Evolutionary conservation across 2,113 vertebrate species (phyloP).

Genomic region (Archocentrus centrarchus): DNA sequence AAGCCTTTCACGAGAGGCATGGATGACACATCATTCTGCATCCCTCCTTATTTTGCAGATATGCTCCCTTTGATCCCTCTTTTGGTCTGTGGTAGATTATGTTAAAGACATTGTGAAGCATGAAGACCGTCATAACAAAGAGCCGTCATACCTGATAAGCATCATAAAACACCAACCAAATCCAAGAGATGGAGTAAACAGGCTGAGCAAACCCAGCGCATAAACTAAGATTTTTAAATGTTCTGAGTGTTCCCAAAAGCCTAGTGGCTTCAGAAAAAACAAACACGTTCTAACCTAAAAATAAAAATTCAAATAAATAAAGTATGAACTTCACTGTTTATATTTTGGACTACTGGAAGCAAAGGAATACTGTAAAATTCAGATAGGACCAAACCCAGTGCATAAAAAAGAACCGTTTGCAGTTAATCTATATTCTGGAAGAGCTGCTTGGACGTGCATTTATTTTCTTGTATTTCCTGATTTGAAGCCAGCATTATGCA

Average conservation of each 20-base stretch:
- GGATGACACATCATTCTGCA: conserved; percentile 43
- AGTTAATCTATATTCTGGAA: conserved; percentile 45
- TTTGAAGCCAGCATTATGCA: conserved; percentile 51
- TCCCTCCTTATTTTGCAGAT: conserved; percentile 44
- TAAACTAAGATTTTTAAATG: conserved; percentile 39
- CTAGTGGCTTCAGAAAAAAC: background rate
- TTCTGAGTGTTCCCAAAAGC: conserved; percentile 3
- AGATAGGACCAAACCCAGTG: conserved; percentile 1
- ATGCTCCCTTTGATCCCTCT: conserved; percentile 73
- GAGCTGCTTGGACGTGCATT: conserved; percentile 37
- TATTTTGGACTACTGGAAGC: conserved; percentile 13
- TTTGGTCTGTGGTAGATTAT: conserved; percentile 63
- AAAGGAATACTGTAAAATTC: conserved; percentile 24
- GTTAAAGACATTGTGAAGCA: conserved; percentile 68
- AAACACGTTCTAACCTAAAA: conserved; percentile 17
- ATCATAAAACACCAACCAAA: conserved; percentile 60
- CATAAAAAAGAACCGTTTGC: conserved; percentile 25
- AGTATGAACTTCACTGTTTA: conserved; percentile 10
- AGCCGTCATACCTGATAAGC: conserved; percentile 70
- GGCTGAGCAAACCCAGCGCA: conserved; percentile 34
- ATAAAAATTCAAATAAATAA: conserved; percentile 12
- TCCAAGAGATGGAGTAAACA: conserved; percentile 21
- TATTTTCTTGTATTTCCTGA: conserved; percentile 37
- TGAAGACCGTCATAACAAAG: conserved; percentile 71
- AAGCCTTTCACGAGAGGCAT: conserved; percentile 39